Percentiles rank a stretch among this genome's conserved stretches.
phyloP scores from a whole-genome alignment of 2,113 vertebrate species.

The Tragelaphus buxtoni region DNA sequence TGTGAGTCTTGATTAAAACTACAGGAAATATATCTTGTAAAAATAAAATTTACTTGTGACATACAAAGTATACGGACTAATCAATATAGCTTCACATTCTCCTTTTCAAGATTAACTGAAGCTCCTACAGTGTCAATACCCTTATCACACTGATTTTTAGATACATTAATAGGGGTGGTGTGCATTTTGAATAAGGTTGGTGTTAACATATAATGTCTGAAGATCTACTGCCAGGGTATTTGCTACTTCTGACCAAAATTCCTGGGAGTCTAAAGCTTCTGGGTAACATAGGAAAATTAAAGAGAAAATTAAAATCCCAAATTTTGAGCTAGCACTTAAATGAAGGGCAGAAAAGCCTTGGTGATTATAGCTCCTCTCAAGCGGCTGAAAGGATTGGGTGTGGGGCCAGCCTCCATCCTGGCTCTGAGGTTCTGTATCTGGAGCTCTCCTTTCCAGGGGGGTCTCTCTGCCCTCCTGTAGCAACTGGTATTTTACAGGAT shows the following conservation, averaged over 20 bases:
- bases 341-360: not conserved
- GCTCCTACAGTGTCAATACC: not conserved
- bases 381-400: not conserved
- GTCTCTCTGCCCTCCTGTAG: not conserved
- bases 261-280: not conserved
- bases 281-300: not conserved
- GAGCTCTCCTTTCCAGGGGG: not conserved
- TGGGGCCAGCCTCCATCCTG: not conserved
- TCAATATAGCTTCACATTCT: not conserved
- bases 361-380: not conserved
- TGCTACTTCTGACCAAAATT: not conserved
- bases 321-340: not conserved
- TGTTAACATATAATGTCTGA: not conserved
- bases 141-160: not conserved
- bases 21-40: not conserved
- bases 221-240: not conserved
- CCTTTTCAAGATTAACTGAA: not conserved
- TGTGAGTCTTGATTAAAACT: not conserved
- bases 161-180: not conserved
- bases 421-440: not conserved
- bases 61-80: not conserved
- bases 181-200: not conserved
- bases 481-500: not conserved
- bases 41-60: conserved; percentile 13
- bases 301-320: not conserved